phyloP scores from a whole-genome alignment of 1,140 invertebrate genomes.

The Colletes gigas region DNA sequence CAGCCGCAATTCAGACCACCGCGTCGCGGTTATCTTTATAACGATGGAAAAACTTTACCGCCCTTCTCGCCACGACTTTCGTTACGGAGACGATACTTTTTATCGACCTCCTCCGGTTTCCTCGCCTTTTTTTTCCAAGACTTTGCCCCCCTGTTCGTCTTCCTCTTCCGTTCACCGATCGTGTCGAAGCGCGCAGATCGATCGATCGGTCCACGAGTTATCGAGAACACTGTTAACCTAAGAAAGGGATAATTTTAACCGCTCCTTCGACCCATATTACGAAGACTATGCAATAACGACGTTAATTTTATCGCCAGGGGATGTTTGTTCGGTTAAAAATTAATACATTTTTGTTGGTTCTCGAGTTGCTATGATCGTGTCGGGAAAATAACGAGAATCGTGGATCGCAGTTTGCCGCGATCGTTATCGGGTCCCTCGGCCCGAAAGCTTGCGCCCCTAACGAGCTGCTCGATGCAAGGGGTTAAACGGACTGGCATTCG shows the following conservation, averaged over 20 bases:
- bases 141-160: neutral
- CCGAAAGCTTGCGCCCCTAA: too few species aligned
- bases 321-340: too few species aligned
- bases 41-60: conserved; percentile 10
- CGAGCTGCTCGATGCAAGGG: too few species aligned
- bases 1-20: neutral
- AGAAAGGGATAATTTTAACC: neutral
- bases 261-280: too few species aligned
- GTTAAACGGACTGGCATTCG: too few species aligned
- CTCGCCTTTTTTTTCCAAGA: neutral
- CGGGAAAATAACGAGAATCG: too few species aligned
- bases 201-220: conserved; percentile 18
- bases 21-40: conserved; percentile 13
- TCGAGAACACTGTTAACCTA: neutral
- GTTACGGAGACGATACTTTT: conserved; percentile 9
- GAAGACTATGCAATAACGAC: too few species aligned
- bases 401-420: too few species aligned
- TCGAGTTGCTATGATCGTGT: too few species aligned
- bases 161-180: conserved; percentile 6
- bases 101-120: neutral
- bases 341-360: too few species aligned
- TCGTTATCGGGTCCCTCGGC: too few species aligned
- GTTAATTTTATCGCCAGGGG: too few species aligned
- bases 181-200: neutral
- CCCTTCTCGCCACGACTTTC: neutral